These are phyloP conservation scores for Mungos mungo DNA, from an alignment of 2,113 vertebrate genomes.

Conservation along the genomic window DNA sequence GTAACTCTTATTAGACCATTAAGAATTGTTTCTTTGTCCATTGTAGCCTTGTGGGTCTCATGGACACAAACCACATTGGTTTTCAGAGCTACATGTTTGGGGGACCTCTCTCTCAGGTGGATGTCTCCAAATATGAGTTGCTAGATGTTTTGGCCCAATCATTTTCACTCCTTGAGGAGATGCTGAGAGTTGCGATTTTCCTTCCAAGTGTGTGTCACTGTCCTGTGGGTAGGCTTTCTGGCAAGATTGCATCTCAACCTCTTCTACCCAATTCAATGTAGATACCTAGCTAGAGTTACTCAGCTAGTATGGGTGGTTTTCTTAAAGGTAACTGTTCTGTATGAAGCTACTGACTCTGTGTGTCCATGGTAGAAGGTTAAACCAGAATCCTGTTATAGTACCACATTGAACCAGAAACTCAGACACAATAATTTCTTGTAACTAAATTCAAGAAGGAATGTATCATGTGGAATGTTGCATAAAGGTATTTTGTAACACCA, in stretches of 20 bases:
- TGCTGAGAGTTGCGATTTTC: not conserved
- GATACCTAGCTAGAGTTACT: not conserved
- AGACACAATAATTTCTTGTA: not conserved
- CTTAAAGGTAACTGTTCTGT: not conserved
- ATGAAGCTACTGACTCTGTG: not conserved
- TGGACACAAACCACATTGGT: not conserved
- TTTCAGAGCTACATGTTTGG: not conserved
- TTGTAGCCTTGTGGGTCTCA: not conserved
- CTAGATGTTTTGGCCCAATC: not conserved
- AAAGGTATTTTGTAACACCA: not conserved
- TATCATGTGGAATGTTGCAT: not conserved
- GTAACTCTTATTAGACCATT: not conserved
- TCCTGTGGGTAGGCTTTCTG: not conserved
- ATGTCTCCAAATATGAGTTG: not conserved
- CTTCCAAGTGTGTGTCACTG: not conserved
- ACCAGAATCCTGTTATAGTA: not conserved
- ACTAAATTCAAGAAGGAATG: not conserved
- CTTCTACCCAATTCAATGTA: not conserved
- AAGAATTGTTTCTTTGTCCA: not conserved
- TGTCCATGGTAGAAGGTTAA: not conserved
- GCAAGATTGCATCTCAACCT: not conserved
- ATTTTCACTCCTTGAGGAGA: not conserved
- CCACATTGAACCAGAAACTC: not conserved
- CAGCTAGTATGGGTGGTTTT: not conserved
- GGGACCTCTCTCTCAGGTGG: not conserved